phyloP scores from a whole-genome alignment of 1,140 invertebrate genomes.

The Papilio machaon region DNA sequence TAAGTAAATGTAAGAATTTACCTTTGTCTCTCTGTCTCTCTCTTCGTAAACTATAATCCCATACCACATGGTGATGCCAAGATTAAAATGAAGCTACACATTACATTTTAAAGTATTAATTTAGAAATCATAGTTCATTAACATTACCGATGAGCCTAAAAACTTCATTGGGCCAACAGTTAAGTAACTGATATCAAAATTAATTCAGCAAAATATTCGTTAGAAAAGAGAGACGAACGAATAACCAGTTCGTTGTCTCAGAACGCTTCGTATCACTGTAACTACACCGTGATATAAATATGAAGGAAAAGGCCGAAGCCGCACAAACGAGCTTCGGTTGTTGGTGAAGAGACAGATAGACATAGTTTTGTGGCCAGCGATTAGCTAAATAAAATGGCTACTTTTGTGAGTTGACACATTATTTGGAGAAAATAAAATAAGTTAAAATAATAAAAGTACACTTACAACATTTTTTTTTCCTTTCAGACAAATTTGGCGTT shows the following conservation, averaged over 20 bases:
- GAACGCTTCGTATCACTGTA: conserved; percentile 48
- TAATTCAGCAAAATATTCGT: conserved; percentile 68
- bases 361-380: conserved; percentile 70
- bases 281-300: conserved; percentile 72
- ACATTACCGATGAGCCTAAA: conserved; percentile 52
- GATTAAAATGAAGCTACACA: background rate
- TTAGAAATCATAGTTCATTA: conserved; percentile 48
- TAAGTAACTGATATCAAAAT: conserved; percentile 68
- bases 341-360: conserved; percentile 66
- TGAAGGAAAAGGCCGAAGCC: conserved; percentile 57
- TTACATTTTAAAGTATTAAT: conserved; percentile 30
- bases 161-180: conserved; percentile 50
- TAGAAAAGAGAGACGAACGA: conserved; percentile 67
- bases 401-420: conserved; percentile 68
- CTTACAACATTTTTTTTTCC: conserved; percentile 41
- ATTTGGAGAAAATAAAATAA: background rate
- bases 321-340: conserved; percentile 72
- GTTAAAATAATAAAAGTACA: conserved; percentile 11
- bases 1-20: background rate
- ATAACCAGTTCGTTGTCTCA: conserved; percentile 67
- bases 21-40: background rate
- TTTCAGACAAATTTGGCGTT: conserved; percentile 73
- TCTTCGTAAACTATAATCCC: background rate
- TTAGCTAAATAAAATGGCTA: conserved; percentile 79
- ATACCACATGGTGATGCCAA: background rate